Base-by-base conservation (phyloP, 2,888 invertebrate genomes). In the Sarcophaga rosellei region DNA sequence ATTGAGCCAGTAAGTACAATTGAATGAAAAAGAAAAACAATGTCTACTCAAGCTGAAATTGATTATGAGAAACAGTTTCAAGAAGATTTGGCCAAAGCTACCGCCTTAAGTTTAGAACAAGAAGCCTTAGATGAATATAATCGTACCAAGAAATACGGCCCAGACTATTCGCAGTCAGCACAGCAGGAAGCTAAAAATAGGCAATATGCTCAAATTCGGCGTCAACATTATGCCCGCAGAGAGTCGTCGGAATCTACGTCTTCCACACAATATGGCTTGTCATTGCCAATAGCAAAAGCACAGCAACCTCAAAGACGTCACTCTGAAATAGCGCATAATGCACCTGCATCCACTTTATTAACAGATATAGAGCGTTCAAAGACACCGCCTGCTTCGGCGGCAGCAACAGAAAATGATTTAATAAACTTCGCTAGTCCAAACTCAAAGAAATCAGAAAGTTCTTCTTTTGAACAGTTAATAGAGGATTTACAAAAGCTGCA, bases 71-170 rank as follows among this genome's bases (percentile, higher is more conserved):
- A 95, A 90, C 96, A 97, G 93, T 97, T 96, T 91, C 95, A 97
- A 94, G 96, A 97, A 88, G 97, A 98, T 92, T 94, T 98, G 92
- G 97, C 98, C 93, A 96, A 96, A 92, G 98, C 98, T 2, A 97
- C 97, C 92, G 97, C 97, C 75, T 94, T 98, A 70, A 98, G 97
- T 93, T 94, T 98, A 91, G 97, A 98, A 94, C 97, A 96, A 90
- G 94, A 97, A 89, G 97, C 97, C 62, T 94, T 97, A 88, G 97
- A 97, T 91, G 96, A 97, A 91, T 97, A 96, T 92, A 95, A 95
- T 89, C 95, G 96, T 88, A 95, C 90, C 82, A 89, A 92, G 83
- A 91, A 92, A 86, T 90, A 91, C 87, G 89, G 95, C 93, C 86
- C 94, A 93, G 47, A 94, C 94, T 87, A 85, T 66, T 21, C 79